Evolutionary conservation across 2,797 vertebrate species (phyloP).

Genomic region (Xerus rutilus): DNA sequence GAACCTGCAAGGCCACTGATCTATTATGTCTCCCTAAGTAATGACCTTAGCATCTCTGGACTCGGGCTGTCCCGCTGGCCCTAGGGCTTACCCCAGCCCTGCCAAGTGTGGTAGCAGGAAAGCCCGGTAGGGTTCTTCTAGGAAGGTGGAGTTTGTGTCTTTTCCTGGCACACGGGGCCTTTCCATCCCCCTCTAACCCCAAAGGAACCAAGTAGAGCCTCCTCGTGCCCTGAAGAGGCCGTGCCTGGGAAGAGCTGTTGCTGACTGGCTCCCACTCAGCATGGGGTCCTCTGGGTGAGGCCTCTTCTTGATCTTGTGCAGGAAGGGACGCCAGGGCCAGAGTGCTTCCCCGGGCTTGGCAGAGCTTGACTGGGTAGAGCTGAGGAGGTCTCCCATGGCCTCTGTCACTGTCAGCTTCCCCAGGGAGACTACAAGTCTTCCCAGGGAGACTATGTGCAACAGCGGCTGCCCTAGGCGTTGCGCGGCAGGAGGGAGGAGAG

Average conservation of each 20-base stretch:
- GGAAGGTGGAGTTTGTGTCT: neutral
- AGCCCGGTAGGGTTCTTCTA: neutral
- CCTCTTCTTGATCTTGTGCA: neutral
- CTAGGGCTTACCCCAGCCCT: rapidly evolving
- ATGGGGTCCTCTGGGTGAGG: neutral
- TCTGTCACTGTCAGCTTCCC: neutral
- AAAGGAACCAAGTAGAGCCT: neutral
- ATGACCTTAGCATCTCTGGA: neutral
- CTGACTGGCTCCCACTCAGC: neutral
- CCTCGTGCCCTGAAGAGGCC: neutral
- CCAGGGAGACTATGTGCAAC: neutral
- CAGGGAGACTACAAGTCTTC: neutral
- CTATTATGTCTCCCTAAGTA: neutral
- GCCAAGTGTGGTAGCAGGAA: neutral
- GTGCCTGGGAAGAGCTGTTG: neutral
- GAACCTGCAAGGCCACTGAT: neutral
- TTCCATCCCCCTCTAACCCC: neutral
- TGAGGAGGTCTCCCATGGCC: neutral
- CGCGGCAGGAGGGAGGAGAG: too few species aligned
- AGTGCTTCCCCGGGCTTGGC: neutral
- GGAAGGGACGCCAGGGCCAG: neutral
- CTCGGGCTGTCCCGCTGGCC: neutral
- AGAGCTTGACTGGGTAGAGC: neutral
- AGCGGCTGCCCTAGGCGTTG: rapidly evolving
- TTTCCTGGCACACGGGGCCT: neutral